Evolutionary conservation across 1,140 invertebrate species (phyloP).

Genomic region (Trachymyrmex cornetzi): DNA sequence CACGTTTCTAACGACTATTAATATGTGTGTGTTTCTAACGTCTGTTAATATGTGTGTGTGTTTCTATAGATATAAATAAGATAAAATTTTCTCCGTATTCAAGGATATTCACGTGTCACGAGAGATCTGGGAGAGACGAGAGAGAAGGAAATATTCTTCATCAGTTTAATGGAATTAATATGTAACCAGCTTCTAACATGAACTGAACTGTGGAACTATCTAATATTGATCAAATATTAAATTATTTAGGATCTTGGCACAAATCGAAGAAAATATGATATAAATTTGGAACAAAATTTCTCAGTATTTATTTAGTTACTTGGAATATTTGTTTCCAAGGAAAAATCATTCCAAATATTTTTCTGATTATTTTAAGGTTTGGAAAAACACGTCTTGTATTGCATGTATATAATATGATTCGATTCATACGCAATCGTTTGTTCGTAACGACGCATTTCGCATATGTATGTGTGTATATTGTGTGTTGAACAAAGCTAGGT

Average conservation of each 20-base stretch:
- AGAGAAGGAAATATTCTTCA: background rate
- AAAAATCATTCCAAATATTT: conserved; percentile 1
- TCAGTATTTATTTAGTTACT: background rate
- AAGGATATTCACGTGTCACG: conserved; percentile 8
- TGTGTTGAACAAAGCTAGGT: conserved; percentile 40
- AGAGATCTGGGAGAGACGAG: background rate
- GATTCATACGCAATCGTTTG: background rate
- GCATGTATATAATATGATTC: background rate
- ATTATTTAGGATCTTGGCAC: background rate
- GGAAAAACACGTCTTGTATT: background rate
- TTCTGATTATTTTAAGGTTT: no score
- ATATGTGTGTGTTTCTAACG: background rate
- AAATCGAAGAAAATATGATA: background rate
- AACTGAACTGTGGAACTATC: background rate
- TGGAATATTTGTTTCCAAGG: background rate
- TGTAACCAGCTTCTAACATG: conserved; percentile 20
- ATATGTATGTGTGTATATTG: no score
- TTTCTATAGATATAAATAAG: conserved; percentile 40
- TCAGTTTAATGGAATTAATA: conserved; percentile 41
- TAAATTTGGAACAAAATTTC: background rate
- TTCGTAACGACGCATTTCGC: conserved; percentile 23
- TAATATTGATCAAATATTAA: conserved; percentile 25
- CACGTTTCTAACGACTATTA: background rate
- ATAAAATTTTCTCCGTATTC: conserved; percentile 42
- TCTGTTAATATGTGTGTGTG: background rate